Evolutionary conservation across 2,888 invertebrate species (phyloP).

Genomic region (Synanthedon andrenaeformis): DNA sequence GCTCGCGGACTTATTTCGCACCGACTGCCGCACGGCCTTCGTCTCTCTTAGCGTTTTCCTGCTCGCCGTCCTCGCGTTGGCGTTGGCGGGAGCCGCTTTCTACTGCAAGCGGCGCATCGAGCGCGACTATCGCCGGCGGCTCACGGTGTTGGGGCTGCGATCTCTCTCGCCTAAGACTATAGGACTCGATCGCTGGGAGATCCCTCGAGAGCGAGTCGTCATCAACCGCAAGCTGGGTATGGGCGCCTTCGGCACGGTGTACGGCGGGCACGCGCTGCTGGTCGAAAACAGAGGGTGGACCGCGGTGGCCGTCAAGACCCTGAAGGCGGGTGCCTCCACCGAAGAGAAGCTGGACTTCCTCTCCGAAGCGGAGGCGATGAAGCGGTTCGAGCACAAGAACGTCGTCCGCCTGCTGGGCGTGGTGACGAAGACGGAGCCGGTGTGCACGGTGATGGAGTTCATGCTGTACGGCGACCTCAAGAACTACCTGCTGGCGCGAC

Average conservation of each 20-base stretch:
- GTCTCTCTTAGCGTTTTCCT: constrained; percentile 40
- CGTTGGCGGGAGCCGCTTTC: constrained; percentile 29
- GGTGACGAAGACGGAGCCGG: constrained; percentile 87
- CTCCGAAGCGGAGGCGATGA: constrained; percentile 95
- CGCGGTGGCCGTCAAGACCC: constrained; percentile 89
- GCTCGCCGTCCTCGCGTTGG: constrained; percentile 26
- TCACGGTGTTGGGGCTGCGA: constrained; percentile 42
- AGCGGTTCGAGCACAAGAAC: constrained; percentile 90
- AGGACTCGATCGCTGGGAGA: constrained; percentile 88
- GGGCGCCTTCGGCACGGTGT: constrained; percentile 94
- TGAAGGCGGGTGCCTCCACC: constrained; percentile 83
- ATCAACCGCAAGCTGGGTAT: constrained; percentile 88
- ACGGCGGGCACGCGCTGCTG: constrained; percentile 88
- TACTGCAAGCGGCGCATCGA: constrained; percentile 41
- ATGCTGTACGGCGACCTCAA: constrained; percentile 94
- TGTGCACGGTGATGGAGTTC: constrained; percentile 94
- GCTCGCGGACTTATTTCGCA: constrained; percentile 75
- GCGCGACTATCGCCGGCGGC: constrained; percentile 34
- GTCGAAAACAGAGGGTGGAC: constrained; percentile 74
- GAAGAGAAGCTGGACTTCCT: constrained; percentile 93
- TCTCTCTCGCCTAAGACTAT: constrained; percentile 29
- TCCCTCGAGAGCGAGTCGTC: constrained; percentile 85
- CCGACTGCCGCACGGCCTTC: constrained; percentile 80
- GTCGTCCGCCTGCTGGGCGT: constrained; percentile 88
- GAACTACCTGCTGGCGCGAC: constrained; percentile 85